Base-by-base conservation (phyloP, 2,797 vertebrate genomes). In the Diplodus sargus region DNA sequence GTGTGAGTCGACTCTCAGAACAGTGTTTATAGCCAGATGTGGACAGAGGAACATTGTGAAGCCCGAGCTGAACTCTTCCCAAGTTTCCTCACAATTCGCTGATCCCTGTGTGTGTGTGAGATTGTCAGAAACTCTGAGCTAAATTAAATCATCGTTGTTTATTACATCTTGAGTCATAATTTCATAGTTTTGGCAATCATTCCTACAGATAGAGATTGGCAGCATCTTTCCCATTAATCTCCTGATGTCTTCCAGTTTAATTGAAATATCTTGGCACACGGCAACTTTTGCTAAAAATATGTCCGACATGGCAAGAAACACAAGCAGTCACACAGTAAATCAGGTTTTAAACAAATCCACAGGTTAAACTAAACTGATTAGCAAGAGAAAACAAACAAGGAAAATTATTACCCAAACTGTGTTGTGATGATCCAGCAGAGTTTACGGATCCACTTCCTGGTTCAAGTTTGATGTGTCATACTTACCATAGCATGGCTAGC, bases 11-110 rank as follows among this genome's bases (percentile, higher is more conserved):
- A 84, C 83, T 91, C 76, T 66, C 57, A 88, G 65, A 81, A 74
- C 82, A 71, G 76, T 80, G 67, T 92, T 90, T 81, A 82, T 70
- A 62, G 67, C 89, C 87, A 93, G 91, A 94, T 95, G 89, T 94
- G 89, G 79, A 93, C 91, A 93, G 90, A 89, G 82, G 84, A 90
- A 90, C 87, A 90, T 85, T 91, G 91, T 94, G 80, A 76, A 66
- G 73, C 75, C 39, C 66, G 22, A 53, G 64, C 68, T 82, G 74
- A 84, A 83, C 54, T 74, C 74, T 90, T 73, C 78, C 86, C 34
- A 80, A 68, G 74, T 87, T 88, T 89, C 78, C 70, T 83, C 68
- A 79, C 58, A 66, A 68, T 86, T 60, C 60, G 47, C 80, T 59
- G 49, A 78, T 12, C 51, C 67, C 63, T 83, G 49, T 81, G 53